Conservation (phyloP, 2,113 vertebrate species). For the Xenus cinereus region DNA sequence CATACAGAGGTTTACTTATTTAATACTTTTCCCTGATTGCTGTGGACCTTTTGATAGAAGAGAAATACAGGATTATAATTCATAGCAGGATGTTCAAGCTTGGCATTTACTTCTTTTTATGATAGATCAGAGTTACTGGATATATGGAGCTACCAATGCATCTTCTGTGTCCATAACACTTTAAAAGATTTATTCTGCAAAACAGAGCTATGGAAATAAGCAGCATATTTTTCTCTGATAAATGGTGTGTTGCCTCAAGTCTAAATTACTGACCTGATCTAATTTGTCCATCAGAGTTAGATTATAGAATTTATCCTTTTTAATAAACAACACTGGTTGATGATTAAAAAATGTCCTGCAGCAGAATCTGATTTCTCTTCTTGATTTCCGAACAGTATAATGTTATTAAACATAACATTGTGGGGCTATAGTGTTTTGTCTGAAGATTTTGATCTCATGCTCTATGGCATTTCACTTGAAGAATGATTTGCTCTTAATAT, state of each 20-base stretch:
- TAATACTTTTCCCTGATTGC: neutral
- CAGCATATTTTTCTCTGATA: neutral
- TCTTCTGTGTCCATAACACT: neutral
- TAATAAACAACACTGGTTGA: neutral
- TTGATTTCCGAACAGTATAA: neutral
- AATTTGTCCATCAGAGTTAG: conserved; percentile 3
- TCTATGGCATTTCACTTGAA: neutral
- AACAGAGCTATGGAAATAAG: neutral
- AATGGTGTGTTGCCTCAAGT: neutral
- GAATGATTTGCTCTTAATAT: neutral
- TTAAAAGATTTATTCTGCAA: neutral
- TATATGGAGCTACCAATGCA: neutral
- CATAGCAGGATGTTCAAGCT: neutral
- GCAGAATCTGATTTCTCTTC: neutral
- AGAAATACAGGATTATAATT: neutral
- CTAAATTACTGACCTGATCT: neutral
- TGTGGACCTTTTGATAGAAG: neutral
- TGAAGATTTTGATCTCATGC: neutral
- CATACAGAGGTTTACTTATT: neutral
- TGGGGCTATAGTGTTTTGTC: neutral
- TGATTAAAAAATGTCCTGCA: neutral
- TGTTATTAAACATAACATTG: neutral
- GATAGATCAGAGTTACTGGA: neutral
- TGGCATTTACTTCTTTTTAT: neutral
- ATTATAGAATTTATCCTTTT: neutral